Evolutionary conservation across 1,140 invertebrate genomes (phyloP), one percentile per base, ranked within the genome.

Genomic region (Chrysopa pallens): DNA sequence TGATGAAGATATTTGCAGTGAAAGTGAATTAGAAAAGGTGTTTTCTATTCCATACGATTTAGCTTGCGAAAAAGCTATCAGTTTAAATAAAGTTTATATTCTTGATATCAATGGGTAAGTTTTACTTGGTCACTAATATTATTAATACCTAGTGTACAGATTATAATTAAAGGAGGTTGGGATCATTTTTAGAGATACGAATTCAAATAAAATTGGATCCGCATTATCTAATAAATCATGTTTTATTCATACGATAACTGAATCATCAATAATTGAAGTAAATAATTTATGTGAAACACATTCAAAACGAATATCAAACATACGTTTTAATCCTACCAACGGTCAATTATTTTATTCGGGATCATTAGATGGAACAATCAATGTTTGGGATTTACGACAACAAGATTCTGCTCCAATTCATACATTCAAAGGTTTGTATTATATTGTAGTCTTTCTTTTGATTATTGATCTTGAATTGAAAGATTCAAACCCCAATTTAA

Each of bases 311-410:
- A 57, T 76, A 11, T 64, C 69, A 6, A 73, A 73, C 38, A 55
- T 77, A 2, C 72, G 69, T 49, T 81, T 78, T 53, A 69, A 68
- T 53, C 66, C 67, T 31, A 60, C 55, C 29, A 70, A 78, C 14
- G 64, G n/a, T n/a, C n/a, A 76, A 55, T 57, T 79, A 36, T 49
- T 83, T 23, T 80, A 74, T 50, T 67, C 68, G 5, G 66, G 66
- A 2, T 72, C 64, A 6, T 57, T 60, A 23, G 68, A 80, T 59
- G 75, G 76, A 17, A 54, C 58, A 14, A 63, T 81, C 8, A 74
- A 69, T 48, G 52, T 75, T 36, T 80, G 72, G 69, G 79, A 82
- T 59, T 60, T 74, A n/a, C 56, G 79, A 56, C 62, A 1, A 66
- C 55, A 56, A 67, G 41, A 61, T 66, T 48, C 63, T 69, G 49